A percentile compares a stretch with the other conserved stretches of the same genome.
Evolutionary conservation across 2,888 invertebrate species (phyloP).

Genomic region (Tyria jacobaeae): DNA sequence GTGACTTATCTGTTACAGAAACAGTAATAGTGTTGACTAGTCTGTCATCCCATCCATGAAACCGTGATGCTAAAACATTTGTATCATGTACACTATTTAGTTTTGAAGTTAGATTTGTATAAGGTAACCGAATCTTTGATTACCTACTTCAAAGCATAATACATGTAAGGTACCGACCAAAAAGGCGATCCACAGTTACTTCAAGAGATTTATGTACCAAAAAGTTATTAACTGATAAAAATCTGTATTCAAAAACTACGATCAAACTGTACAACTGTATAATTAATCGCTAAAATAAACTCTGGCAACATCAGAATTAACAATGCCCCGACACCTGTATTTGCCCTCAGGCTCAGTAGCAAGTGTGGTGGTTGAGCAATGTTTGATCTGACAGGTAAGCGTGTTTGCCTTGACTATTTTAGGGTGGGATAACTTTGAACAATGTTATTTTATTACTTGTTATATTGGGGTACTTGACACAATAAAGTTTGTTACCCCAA

Average conservation of each 20-base stretch:
- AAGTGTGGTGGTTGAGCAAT: conserved; percentile 53
- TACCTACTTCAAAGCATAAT: no score
- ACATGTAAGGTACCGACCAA: no score
- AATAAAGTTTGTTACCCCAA: not conserved
- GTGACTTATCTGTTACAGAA: no score
- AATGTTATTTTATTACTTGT: conserved; percentile 16
- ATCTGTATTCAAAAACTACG: conserved; percentile 24
- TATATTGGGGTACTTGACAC: conserved; percentile 20
- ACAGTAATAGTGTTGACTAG: no score
- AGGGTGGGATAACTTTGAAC: conserved; percentile 25
- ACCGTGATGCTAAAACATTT: no score
- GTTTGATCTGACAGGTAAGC: conserved; percentile 55
- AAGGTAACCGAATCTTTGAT: no score
- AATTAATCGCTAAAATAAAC: conserved; percentile 37
- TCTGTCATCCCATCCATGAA: no score
- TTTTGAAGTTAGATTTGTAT: no score
- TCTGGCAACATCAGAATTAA: conserved; percentile 13
- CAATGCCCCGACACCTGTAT: conserved; percentile 69
- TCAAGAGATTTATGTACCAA: conserved; percentile 4
- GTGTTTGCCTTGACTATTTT: conserved; percentile 26
- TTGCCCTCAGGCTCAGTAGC: conserved; percentile 71
- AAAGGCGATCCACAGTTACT: not conserved
- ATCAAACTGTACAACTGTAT: conserved; percentile 25
- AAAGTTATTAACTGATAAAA: conserved; percentile 33
- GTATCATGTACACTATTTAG: no score